phyloP scores from a whole-genome alignment of 1,140 invertebrate species.

The Saccostrea cuccullata region DNA sequence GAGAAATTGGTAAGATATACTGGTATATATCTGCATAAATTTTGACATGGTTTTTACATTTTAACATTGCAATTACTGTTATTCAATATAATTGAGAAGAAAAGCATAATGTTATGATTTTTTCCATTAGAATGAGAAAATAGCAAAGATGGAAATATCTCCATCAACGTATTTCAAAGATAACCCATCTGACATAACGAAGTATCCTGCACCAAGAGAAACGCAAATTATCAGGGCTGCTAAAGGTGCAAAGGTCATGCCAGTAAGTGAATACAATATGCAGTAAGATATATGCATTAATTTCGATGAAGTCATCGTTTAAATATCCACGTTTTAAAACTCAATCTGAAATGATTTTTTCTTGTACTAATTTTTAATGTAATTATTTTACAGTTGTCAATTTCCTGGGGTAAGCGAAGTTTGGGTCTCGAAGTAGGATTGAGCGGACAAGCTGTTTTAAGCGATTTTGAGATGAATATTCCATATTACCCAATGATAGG shows the following conservation, averaged over 20 bases:
- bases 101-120: neutral
- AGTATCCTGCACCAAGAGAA: slow-evolving; percentile 11
- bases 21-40: too few relatives aligned
- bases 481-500: slow-evolving; percentile 52
- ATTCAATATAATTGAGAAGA: neutral
- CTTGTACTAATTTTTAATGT: neutral
- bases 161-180: slow-evolving; percentile 19
- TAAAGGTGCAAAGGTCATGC: neutral
- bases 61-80: neutral
- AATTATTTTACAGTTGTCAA: slow-evolving; percentile 33
- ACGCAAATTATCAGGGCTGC: neutral
- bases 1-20: slow-evolving; percentile 46
- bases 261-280: neutral
- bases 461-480: slow-evolving; percentile 40
- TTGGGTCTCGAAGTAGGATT: slow-evolving; percentile 29
- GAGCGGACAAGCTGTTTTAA: slow-evolving; percentile 42
- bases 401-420: slow-evolving; percentile 32
- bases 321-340: neutral
- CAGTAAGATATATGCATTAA: neutral
- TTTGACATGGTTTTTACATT: too few relatives aligned
- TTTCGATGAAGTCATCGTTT: neutral
- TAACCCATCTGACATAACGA: neutral
- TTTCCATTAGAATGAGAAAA: neutral
- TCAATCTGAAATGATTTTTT: neutral
- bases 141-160: slow-evolving; percentile 4